phyloP scores from a whole-genome alignment of 2,113 vertebrate genomes.

The Bettongia penicillata region DNA sequence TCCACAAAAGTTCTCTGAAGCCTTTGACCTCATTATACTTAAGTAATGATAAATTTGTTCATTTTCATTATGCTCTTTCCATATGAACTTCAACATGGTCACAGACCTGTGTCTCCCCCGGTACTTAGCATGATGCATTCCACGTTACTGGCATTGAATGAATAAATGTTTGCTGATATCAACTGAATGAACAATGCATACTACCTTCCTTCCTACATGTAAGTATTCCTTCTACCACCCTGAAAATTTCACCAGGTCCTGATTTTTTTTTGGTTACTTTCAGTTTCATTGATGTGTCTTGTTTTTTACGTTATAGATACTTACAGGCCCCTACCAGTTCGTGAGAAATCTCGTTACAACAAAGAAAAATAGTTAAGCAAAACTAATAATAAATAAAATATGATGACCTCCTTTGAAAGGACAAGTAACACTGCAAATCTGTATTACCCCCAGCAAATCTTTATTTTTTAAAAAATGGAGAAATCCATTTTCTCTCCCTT shows the following conservation, averaged over 20 bases:
- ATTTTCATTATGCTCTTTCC: slow-evolving; percentile 26
- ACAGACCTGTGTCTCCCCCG: background rate
- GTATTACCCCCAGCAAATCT: background rate
- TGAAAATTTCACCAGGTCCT: background rate
- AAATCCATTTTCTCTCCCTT: background rate
- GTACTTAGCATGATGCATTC: background rate
- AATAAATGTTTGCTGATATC: background rate
- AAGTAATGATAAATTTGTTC: slow-evolving; percentile 13
- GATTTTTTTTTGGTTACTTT: background rate
- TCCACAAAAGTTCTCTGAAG: background rate
- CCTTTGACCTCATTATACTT: background rate
- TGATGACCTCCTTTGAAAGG: background rate
- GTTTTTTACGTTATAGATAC: background rate
- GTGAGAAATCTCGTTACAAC: background rate
- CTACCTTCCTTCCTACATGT: background rate
- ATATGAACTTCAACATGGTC: slow-evolving; percentile 37
- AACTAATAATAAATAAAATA: background rate
- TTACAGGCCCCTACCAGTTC: background rate
- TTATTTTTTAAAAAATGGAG: background rate
- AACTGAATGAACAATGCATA: background rate
- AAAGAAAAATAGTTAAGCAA: background rate
- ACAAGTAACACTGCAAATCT: background rate
- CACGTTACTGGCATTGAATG: background rate
- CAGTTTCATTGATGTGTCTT: background rate
- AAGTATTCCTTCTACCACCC: background rate